Evolutionary conservation across 1,140 invertebrate species (phyloP).

Genomic region (Drosophila arawakana): DNA sequence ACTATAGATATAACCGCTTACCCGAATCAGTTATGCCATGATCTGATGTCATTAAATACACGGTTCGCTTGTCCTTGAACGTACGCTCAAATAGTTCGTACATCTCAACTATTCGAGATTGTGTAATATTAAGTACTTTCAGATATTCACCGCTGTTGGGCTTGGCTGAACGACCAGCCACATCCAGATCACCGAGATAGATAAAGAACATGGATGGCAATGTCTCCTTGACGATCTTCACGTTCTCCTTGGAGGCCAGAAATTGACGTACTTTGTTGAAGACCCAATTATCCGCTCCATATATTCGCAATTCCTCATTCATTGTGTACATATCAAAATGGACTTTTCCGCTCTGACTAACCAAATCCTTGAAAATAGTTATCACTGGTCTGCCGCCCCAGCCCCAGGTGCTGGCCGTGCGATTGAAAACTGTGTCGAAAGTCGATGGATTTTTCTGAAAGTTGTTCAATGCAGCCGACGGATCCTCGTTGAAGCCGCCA

Average conservation of each 20-base stretch:
- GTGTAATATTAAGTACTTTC: conserved; percentile 91
- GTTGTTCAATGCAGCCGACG: conserved; percentile 95
- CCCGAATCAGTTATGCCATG: conserved; percentile 99
- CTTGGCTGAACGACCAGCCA: conserved; percentile 95
- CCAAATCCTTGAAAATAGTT: conserved; percentile 87
- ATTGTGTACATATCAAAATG: conserved; percentile 84
- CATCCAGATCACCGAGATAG: conserved; percentile 96
- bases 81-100: conserved; percentile 89
- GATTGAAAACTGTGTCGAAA: conserved; percentile 99
- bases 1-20: conserved; percentile 52
- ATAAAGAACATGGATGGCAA: conserved; percentile 94
- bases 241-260: conserved; percentile 85
- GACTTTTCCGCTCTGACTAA: conserved; percentile 75
- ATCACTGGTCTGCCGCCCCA: conserved; percentile 97
- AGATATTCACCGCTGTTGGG: conserved; percentile 94
- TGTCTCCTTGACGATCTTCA: conserved; percentile 80
- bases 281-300: conserved; percentile 94
- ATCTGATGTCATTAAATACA: conserved; percentile 97
- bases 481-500: conserved; percentile 98
- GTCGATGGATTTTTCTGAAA: conserved; percentile 96
- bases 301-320: conserved; percentile 88
- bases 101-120: conserved; percentile 90
- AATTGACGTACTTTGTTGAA: conserved; percentile 92
- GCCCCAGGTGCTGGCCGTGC: conserved; percentile 87
- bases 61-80: conserved; percentile 92